These are phyloP conservation scores for Crotalus tigris DNA, from an alignment of 2,113 vertebrate genomes.

Conservation along the genomic window DNA sequence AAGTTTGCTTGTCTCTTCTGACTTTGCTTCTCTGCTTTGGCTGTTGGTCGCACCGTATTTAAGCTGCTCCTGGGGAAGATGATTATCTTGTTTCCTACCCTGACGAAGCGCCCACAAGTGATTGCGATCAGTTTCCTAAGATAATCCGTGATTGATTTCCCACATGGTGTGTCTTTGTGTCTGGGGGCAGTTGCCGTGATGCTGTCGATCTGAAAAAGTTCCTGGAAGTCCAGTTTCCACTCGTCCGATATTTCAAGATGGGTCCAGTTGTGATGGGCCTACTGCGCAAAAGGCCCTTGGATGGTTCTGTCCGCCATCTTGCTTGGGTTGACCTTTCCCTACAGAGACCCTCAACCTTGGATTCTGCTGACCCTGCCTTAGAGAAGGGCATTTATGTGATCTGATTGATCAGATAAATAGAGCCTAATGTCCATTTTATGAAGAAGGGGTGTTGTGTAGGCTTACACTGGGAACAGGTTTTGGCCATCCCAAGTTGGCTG, in stretches of 20 bases:
- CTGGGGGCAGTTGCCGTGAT: neutral
- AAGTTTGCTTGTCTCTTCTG: neutral
- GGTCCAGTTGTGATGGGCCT: neutral
- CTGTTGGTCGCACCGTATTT: neutral
- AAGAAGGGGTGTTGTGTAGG: neutral
- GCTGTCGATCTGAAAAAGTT: neutral
- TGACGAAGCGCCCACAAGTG: neutral
- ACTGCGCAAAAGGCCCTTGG: neutral
- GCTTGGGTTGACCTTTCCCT: neutral
- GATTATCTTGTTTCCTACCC: neutral
- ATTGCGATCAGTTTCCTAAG: neutral
- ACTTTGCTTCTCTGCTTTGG: neutral
- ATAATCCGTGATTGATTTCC: neutral
- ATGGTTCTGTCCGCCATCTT: neutral
- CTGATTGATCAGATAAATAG: neutral
- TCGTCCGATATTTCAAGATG: neutral
- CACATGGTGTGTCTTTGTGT: neutral
- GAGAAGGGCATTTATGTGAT: neutral
- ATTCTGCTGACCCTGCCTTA: neutral
- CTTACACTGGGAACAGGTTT: neutral
- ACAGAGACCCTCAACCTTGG: neutral
- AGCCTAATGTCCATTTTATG: neutral
- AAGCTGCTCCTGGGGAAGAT: neutral
- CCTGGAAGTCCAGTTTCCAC: neutral
- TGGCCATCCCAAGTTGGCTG: neutral